phyloP scores from a whole-genome alignment of 2,113 vertebrate genomes.

The Dascyllus trimaculatus region DNA sequence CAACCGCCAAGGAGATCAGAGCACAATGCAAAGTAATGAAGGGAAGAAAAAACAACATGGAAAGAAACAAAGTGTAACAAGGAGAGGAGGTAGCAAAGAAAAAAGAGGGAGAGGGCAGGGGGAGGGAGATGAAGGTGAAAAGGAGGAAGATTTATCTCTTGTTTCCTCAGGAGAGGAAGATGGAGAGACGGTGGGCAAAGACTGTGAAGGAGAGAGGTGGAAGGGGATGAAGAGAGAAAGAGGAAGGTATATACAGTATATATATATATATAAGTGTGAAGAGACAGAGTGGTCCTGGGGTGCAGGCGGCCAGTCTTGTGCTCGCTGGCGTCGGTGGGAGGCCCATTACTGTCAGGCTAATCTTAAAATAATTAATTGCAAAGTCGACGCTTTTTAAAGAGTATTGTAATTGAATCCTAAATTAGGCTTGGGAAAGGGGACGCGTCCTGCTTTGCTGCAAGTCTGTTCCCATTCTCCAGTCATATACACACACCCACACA shows the following conservation, averaged over 20 bases:
- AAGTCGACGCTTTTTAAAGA: conserved; percentile 87
- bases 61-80: conserved; percentile 58
- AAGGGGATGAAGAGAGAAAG: conserved; percentile 13
- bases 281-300: conserved; percentile 61
- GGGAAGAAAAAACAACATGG: conserved; percentile 25
- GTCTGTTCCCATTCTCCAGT: conserved; percentile 79
- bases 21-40: conserved; percentile 53
- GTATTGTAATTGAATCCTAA: conserved; percentile 89
- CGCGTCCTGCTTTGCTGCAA: conserved; percentile 85
- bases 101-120: conserved; percentile 43
- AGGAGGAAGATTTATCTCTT: conserved; percentile 69
- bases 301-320: conserved; percentile 57
- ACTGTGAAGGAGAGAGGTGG: conserved; percentile 44
- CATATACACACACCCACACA: conserved; percentile 45
- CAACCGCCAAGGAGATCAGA: conserved; percentile 66
- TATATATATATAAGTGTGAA: conserved; percentile 31
- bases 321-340: conserved; percentile 78
- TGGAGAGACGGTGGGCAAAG: conserved; percentile 38
- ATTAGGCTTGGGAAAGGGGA: conserved; percentile 87
- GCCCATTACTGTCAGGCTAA: conserved; percentile 88
- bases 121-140: conserved; percentile 45
- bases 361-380: conserved; percentile 89
- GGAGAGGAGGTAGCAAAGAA: conserved; percentile 25
- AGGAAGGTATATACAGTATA: conserved; percentile 19
- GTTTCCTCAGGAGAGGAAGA: conserved; percentile 69